Conservation (phyloP, 2,797 vertebrate genomes). For the Anguilla marmorata region DNA sequence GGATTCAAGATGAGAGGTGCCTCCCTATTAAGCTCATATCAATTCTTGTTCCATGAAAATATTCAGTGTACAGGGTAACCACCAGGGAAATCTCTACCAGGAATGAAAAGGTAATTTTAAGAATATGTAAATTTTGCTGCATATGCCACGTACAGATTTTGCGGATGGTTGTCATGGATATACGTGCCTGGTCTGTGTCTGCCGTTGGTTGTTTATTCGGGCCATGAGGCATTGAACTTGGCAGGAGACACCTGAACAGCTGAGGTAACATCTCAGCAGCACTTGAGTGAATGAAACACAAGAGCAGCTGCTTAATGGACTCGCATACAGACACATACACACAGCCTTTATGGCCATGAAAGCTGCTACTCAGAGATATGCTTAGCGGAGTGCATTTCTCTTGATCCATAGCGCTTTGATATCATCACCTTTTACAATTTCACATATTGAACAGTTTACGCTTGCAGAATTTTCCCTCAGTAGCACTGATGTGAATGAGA, state of each 20-base stretch:
- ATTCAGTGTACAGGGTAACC: not conserved
- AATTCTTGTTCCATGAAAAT: not conserved
- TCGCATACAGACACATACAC: slow-evolving; percentile 29
- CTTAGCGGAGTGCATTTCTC: not conserved
- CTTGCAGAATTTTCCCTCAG: not conserved
- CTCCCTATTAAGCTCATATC: not conserved
- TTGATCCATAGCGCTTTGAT: not conserved
- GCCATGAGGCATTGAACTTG: slow-evolving; percentile 26
- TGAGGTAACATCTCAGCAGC: slow-evolving; percentile 38
- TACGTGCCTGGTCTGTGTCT: not conserved
- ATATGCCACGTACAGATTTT: slow-evolving; percentile 14
- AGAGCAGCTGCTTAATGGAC: slow-evolving; percentile 40
- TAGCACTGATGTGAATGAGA: not conserved
- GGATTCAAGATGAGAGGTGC: not conserved
- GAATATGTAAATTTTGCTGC: slow-evolving; percentile 1
- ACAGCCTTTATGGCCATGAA: slow-evolving; percentile 27
- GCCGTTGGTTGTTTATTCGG: slow-evolving; percentile 30
- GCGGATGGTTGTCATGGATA: slow-evolving; percentile 8
- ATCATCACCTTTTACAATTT: not conserved
- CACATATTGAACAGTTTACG: not conserved
- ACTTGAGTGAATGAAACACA: slow-evolving; percentile 41
- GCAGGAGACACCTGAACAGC: slow-evolving; percentile 36
- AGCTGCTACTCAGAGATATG: slow-evolving; percentile 17
- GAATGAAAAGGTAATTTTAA: not conserved
- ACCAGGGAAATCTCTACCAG: not conserved